phyloP scores from a whole-genome alignment of 2,113 vertebrate genomes.

The Rousettus leschenaultii region DNA sequence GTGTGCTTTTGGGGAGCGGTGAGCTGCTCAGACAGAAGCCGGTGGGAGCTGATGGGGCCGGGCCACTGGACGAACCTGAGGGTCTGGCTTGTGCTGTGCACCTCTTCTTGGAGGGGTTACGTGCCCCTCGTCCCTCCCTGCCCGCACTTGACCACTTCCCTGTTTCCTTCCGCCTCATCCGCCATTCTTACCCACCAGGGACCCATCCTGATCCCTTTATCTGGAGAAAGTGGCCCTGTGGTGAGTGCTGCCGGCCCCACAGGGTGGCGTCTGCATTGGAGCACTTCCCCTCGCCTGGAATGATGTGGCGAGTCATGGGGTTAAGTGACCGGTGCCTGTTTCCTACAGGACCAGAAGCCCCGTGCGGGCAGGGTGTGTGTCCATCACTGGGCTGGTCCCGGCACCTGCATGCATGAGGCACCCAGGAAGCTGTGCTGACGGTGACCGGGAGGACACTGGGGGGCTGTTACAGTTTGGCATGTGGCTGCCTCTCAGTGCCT shows the following conservation, averaged over 20 bases:
- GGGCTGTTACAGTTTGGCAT: neutral
- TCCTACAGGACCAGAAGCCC: neutral
- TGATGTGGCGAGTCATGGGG: neutral
- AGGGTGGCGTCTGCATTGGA: neutral
- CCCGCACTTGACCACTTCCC: neutral
- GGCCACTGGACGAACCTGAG: neutral
- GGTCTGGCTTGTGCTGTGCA: too few relatives aligned
- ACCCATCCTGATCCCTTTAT: neutral
- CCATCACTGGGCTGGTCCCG: neutral
- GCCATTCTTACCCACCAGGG: neutral
- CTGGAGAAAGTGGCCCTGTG: neutral
- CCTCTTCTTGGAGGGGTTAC: neutral
- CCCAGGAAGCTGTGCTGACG: neutral
- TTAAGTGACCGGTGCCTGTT: neutral
- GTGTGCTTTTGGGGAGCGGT: too few relatives aligned
- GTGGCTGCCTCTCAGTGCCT: neutral
- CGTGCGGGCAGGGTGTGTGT: neutral
- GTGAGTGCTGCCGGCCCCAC: neutral
- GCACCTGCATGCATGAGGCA: fast-evolving
- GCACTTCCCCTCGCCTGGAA: fast-evolving
- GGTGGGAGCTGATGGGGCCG: fast-evolving
- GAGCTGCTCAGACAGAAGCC: too few relatives aligned
- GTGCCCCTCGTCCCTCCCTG: neutral
- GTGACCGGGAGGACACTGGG: too few relatives aligned
- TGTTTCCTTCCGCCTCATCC: neutral